Base-by-base conservation (phyloP, 1,140 invertebrate genomes). In the Pseudomyrmex gracilis region DNA sequence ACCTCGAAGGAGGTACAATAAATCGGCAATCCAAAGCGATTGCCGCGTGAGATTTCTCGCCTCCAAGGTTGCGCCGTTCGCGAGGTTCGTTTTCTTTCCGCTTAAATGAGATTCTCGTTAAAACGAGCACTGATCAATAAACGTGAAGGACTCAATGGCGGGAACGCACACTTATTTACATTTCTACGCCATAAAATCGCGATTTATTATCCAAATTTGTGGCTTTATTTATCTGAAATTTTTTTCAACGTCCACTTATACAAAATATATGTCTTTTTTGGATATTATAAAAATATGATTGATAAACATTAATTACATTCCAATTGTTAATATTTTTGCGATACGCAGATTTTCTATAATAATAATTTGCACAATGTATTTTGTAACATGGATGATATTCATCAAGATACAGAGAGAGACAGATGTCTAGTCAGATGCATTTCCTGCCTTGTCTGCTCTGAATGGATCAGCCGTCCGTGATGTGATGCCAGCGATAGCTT, bases 1-100 rank as follows among this genome's bases (percentile, higher is more conserved):
- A 90, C 91, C 90, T 91, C 91, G 88, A 84, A 85, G 87, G 91
- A 93, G 93, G 93, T 93, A 93, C 85, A 87, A 80, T 70, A 80
- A 80, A 70, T 80, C 22, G 66, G 5, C 76, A 71, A 53, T 17
- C 58, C 24, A 58, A 64, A 58, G 22, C 49, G 53, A 53, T 61
- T 63, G 83, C 68, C 73, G 80, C 53, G 34, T 34, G 34, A 57
- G 10, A 58, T 34, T 63, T n/a, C 13, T 73, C 34, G 51, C 83
- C 70, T 58, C 47, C 83, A 85, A 85, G 68, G 78, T 85, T 76
- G 83, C 53, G 47, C 15, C 13, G 22, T 4, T 22, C 10, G 24
- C 64, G 17, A 80, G 60, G 55, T 78, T 77, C 22, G 45, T 70
- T 80, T 71, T 45, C 68, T 12, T 17, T 66, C 12, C 22, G 34